Evolutionary conservation across 2,888 invertebrate species (phyloP), one percentile per base, ranked within the genome.

Genomic region (Stictocephala bisonia): DNA sequence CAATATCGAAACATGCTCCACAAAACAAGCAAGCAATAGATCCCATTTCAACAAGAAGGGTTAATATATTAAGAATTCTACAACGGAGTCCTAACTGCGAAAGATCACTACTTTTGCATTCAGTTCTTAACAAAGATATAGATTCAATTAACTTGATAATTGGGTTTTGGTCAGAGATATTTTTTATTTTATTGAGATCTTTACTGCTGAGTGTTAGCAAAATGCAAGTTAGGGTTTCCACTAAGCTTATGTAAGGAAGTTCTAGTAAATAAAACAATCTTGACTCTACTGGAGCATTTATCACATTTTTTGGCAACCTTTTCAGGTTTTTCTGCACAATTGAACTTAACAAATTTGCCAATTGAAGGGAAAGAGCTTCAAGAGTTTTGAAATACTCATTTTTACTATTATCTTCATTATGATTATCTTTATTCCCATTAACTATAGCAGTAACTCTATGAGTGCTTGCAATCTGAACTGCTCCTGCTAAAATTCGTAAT

Each of bases 1-100:
- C 82, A 22, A 88, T 77, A 72, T 88, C 88, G 80, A 85, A 85
- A 82, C 87, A 88, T 0, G 88, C 85, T 71, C 88, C 87, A 71
- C 88, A 85, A 2, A 90, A 81, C 74, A 88, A 67, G 64, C 75
- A 74, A 7, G 77, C 68, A 64, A 78, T 73, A 22, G 74, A 75
- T 4, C 74, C 51, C 24, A 78, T 58, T 51, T 78, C 78, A 20
- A 76, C 72, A 24, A 75, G 68, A 15, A 78, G 70, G 9, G 73
- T 64, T 9, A 71, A 18, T 29, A 50, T 26, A 20, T 71, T 64
- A 50, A 71, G 64, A 40, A 75, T 70, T 66, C 73, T 72, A 40
- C 76, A 68, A 24, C 75, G 56, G 9, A 72, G 53, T 76, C 50
- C 20, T 44, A 70, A 40, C 73, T 73, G n/a, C 50, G 41, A 20